Percentiles rank a stretch among this genome's conserved stretches.
Conservation (phyloP, 2,888 invertebrate species). For the Molorchus minor region DNA sequence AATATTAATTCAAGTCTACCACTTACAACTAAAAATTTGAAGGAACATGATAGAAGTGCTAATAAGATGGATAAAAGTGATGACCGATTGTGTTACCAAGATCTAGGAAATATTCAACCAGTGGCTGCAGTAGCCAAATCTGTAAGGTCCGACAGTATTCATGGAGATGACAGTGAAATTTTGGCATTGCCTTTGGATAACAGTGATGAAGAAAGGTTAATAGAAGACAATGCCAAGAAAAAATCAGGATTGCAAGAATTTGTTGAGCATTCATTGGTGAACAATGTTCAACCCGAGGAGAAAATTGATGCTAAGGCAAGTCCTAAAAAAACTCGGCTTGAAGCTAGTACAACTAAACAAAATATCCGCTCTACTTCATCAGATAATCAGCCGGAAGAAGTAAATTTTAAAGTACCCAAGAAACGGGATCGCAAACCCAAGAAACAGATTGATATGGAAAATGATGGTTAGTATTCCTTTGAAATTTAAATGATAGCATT, state of each 20-base stretch:
- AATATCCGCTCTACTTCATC: neutral
- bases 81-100: too few species aligned
- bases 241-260: neutral
- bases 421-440: neutral
- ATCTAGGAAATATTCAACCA: too few species aligned
- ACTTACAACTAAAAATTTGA: neutral
- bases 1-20: neutral
- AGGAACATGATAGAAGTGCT: neutral
- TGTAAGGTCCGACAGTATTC: too few species aligned
- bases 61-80: too few species aligned
- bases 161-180: conserved; percentile 3
- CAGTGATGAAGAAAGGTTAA: neutral
- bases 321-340: too few species aligned
- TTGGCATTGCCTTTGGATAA: conserved; percentile 18
- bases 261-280: too few species aligned
- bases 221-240: neutral
- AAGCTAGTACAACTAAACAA: too few species aligned
- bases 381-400: neutral
- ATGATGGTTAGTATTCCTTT: conserved; percentile 1
- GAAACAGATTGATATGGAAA: neutral
- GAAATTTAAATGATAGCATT: neutral
- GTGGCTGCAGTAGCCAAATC: too few species aligned
- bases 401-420: neutral
- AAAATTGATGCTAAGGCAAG: too few species aligned
- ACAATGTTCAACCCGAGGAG: too few species aligned